A percentile compares a stretch with the other conserved stretches of the same genome.
phyloP scores from a whole-genome alignment of 2,888 invertebrate species.

The Cenopis cana region DNA sequence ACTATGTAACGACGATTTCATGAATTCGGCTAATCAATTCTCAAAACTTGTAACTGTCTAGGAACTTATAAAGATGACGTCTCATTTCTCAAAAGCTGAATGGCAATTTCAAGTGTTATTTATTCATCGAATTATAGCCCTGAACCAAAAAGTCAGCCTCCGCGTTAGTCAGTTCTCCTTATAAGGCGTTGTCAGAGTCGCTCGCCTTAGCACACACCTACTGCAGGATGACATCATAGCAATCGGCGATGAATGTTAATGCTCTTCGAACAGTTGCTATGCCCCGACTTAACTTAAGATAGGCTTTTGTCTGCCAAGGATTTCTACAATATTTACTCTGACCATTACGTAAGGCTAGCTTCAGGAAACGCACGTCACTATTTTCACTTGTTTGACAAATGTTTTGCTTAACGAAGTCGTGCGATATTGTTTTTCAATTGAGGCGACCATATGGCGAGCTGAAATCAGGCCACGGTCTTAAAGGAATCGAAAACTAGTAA shows the following conservation, averaged over 20 bases:
- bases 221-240: constrained; percentile 75
- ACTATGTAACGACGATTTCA: constrained; percentile 34
- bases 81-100: constrained; percentile 13
- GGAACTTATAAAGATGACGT: constrained; percentile 12
- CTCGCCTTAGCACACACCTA: constrained; percentile 64
- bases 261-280: constrained; percentile 62
- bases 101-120: constrained; percentile 43
- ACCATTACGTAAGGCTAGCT: constrained; percentile 55
- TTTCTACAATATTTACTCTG: constrained; percentile 49
- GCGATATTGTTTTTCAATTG: constrained; percentile 30
- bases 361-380: constrained; percentile 24
- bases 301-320: constrained; percentile 60
- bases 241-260: constrained; percentile 73
- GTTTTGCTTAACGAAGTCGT: neutral
- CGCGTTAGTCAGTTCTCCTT: constrained; percentile 78
- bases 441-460: constrained; percentile 62
- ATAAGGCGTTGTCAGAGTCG: constrained; percentile 66
- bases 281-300: constrained; percentile 47
- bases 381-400: constrained; percentile 39
- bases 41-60: constrained; percentile 30
- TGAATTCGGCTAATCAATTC: constrained; percentile 16
- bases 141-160: constrained; percentile 66
- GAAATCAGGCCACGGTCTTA: constrained; percentile 59
- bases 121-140: constrained; percentile 61
- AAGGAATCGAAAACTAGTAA: constrained; percentile 62